Evolutionary conservation across 2,113 vertebrate genomes (phyloP).

Genomic region (Barnardius zonarius): DNA sequence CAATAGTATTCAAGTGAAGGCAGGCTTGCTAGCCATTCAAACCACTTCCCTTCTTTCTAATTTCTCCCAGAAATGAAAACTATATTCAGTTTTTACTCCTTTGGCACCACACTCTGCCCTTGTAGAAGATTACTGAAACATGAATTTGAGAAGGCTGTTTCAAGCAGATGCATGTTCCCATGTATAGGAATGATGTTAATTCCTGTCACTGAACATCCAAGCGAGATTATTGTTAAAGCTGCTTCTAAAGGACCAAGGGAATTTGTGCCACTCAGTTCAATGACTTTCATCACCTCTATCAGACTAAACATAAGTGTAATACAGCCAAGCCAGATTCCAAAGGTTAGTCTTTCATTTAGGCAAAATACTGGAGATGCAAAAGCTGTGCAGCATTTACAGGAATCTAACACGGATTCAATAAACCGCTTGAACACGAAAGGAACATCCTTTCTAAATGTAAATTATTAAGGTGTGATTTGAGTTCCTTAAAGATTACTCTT

Average conservation of each 20-base stretch:
- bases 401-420: constrained; percentile 54
- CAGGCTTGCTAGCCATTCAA: not conserved
- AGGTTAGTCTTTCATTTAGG: constrained; percentile 65
- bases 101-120: not conserved
- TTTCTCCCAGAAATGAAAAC: constrained; percentile 18
- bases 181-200: constrained; percentile 18
- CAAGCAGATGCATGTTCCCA: not conserved
- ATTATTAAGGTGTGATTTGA: constrained; percentile 48
- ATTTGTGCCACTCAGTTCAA: constrained; percentile 51
- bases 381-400: constrained; percentile 42
- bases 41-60: not conserved
- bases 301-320: constrained; percentile 54
- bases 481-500: constrained; percentile 55
- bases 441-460: constrained; percentile 64
- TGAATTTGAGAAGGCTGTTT: constrained; percentile 6
- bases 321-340: constrained; percentile 55
- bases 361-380: constrained; percentile 49
- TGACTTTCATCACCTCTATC: constrained; percentile 52
- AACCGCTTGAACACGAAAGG: constrained; percentile 54
- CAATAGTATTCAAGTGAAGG: not conserved
- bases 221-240: not conserved
- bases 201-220: constrained; percentile 30
- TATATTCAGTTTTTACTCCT: not conserved
- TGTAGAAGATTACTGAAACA: not conserved
- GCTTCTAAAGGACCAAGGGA: constrained; percentile 31